Evolutionary conservation across 2,797 vertebrate genomes (phyloP), one percentile per base, ranked within the genome.

Genomic region (Chaetophractus vellerosus): DNA sequence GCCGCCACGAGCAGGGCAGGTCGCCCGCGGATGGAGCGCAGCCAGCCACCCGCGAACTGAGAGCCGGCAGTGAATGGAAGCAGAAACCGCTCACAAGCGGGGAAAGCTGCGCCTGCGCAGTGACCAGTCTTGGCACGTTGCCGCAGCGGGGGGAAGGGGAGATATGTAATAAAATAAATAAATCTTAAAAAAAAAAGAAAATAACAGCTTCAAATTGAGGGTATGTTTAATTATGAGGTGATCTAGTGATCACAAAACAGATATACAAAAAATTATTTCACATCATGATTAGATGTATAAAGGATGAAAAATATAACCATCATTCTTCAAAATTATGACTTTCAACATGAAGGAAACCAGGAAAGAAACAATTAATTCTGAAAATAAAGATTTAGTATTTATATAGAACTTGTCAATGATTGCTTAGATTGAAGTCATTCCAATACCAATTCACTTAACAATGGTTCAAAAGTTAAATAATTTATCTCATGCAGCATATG

Each of bases 311-410:
- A 72, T 81, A 41, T 90, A 94, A 52, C 75, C 38, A 26, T 5
- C 41, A 81, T 24, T 91, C 72, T 94, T 96, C 11, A 76, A 83
- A 94, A 94, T 57, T 23, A 91, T 75, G 11, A 76, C 59, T 33
- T 94, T 9, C 33, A 79, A 79, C 71, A 41, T 59, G 41, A 92
- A 89, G 36, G 75, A 96, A 97, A 81, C 7, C n/a, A 82, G 31
- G 91, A 92, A 96, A 95, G 63, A 82, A 94, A 14, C 14, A 86
- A 86, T 91, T 84, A 93, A 89, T 52, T 18, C 64, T 84, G 76
- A 94, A 97, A 86, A 84, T 55, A 94, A 93, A 83, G 87, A 89
- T 79, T 91, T 91, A 90, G 57, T 72, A 74, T 57, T 88, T 61
- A 38, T 15, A 9, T 86, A 83, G 75, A 95, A 94, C 79, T 61